Percentiles rank a stretch among this genome's conserved stretches.
These are phyloP conservation scores for Capromys pilorides DNA, from an alignment of 2,797 vertebrate genomes.

Conservation along the genomic window DNA sequence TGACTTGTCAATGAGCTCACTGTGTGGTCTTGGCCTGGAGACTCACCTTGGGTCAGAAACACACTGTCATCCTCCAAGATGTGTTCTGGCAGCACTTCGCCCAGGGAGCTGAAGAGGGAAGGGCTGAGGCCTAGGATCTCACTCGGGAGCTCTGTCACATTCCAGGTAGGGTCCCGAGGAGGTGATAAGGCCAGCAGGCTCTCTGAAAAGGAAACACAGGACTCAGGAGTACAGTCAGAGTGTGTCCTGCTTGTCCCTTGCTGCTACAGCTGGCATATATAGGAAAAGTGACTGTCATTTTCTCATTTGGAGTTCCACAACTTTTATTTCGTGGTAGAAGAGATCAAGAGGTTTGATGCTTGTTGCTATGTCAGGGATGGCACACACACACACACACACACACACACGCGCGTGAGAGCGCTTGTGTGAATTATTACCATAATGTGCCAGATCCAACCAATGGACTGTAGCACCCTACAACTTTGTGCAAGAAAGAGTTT, in stretches of 20 bases:
- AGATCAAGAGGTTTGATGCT: background rate
- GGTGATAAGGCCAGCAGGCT: slow-evolving; percentile 58
- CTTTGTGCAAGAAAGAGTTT: slow-evolving; percentile 26
- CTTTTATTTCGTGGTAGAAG: background rate
- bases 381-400: too few relatives aligned
- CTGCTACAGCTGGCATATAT: background rate
- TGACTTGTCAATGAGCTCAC: background rate
- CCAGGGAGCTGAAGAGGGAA: slow-evolving; percentile 80
- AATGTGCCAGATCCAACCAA: background rate
- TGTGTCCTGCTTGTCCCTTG: background rate
- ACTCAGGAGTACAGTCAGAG: background rate
- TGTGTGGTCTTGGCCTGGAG: background rate
- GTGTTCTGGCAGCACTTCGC: slow-evolving; percentile 61
- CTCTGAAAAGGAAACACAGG: slow-evolving; percentile 66
- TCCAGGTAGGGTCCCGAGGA: slow-evolving; percentile 23
- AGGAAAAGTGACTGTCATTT: background rate
- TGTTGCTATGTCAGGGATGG: background rate
- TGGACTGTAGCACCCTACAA: background rate
- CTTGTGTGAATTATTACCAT: too few relatives aligned
- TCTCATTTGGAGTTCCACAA: background rate
- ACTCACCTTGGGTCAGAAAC: slow-evolving; percentile 79
- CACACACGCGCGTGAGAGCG: too few relatives aligned
- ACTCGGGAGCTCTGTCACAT: background rate
- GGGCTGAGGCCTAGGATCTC: slow-evolving; percentile 80
- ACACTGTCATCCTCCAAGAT: slow-evolving; percentile 63